Conservation (phyloP, 2,888 invertebrate species). For the Tolmerus cingulatus region DNA sequence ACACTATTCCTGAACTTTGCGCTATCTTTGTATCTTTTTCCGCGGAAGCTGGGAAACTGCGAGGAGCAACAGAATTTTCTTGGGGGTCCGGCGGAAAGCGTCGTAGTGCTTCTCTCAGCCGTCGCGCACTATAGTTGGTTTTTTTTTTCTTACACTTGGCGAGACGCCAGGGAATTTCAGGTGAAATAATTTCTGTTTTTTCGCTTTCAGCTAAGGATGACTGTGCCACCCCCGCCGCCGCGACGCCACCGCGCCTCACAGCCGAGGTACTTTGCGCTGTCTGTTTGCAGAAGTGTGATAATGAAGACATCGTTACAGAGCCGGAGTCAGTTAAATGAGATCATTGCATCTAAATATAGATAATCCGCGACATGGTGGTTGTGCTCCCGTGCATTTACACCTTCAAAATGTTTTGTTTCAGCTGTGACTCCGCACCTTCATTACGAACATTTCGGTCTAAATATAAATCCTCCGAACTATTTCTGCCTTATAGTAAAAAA, state of each 20-base stretch:
- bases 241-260: neutral
- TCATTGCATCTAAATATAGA: conserved; percentile 48
- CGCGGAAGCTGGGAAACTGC: neutral
- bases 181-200: conserved; percentile 41
- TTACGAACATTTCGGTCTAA: conserved; percentile 29
- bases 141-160: conserved; percentile 18
- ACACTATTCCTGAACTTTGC: neutral
- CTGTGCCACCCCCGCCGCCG: neutral
- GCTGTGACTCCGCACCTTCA: neutral
- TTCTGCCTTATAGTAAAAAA: neutral
- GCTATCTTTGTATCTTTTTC: neutral
- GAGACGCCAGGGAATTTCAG: conserved; percentile 36
- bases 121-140: neutral
- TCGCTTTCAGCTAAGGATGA: conserved; percentile 18
- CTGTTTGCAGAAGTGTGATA: conserved; percentile 25
- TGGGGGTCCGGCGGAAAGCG: neutral
- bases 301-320: conserved; percentile 34
- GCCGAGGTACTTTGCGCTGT: neutral
- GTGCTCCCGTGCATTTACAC: conserved; percentile 4
- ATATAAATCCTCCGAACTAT: conserved; percentile 24
- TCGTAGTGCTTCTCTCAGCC: neutral
- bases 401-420: conserved; percentile 30
- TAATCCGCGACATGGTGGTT: neutral
- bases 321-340: conserved; percentile 45
- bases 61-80: conserved; percentile 3